Conservation (phyloP, 1,140 invertebrate genomes). For the Oppia nitens region DNA sequence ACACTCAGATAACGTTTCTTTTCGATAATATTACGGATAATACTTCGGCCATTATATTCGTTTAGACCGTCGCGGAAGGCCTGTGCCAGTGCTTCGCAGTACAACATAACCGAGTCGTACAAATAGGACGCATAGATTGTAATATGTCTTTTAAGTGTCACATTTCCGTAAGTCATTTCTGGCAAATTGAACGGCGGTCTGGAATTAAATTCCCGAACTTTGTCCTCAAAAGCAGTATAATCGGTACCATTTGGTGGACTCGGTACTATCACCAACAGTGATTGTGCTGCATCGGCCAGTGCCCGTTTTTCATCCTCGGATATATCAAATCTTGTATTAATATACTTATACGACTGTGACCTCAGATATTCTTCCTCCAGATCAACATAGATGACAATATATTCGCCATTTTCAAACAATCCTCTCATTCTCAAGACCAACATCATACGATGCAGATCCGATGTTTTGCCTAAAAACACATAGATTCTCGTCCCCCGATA, state of each 20-base stretch:
- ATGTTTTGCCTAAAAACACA: slow-evolving; percentile 65
- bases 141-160: slow-evolving; percentile 36
- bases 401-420: slow-evolving; percentile 73
- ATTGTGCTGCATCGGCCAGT: slow-evolving; percentile 38
- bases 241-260: slow-evolving; percentile 53
- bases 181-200: slow-evolving; percentile 60
- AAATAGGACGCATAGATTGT: slow-evolving; percentile 86
- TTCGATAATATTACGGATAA: slow-evolving; percentile 27
- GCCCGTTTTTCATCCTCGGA: slow-evolving; percentile 13
- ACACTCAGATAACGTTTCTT: slow-evolving; percentile 38
- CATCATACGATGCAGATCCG: slow-evolving; percentile 72
- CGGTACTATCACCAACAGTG: slow-evolving; percentile 64
- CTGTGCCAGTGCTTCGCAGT: slow-evolving; percentile 60
- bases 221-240: slow-evolving; percentile 49
- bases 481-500: slow-evolving; percentile 83
- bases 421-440: slow-evolving; percentile 66
- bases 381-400: slow-evolving; percentile 86
- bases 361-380: slow-evolving; percentile 56
- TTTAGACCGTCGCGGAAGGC: slow-evolving; percentile 30
- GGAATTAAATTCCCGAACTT: slow-evolving; percentile 54
- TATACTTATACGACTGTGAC: slow-evolving; percentile 59
- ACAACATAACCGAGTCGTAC: slow-evolving; percentile 84
- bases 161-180: not conserved
- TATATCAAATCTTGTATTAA: slow-evolving; percentile 32
- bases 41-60: slow-evolving; percentile 27